phyloP scores from a whole-genome alignment of 2,113 vertebrate genomes.

The Ginglymostoma cirratum region DNA sequence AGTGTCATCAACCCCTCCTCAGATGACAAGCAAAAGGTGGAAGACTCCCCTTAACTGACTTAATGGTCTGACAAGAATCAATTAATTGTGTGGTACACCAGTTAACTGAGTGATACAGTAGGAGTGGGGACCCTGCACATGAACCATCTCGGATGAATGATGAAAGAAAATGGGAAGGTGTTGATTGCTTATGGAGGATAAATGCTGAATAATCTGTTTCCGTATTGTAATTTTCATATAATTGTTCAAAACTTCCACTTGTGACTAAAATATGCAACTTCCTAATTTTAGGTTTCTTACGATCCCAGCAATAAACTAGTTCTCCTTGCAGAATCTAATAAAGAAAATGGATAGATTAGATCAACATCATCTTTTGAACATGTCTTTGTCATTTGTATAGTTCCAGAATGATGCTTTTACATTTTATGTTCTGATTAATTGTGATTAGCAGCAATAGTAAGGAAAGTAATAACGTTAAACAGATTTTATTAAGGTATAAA shows the following conservation, averaged over 20 bases:
- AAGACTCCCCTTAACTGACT: neutral
- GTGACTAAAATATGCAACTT: too few relatives aligned
- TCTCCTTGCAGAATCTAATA: neutral
- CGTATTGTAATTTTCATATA: neutral
- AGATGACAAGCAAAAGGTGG: too few relatives aligned
- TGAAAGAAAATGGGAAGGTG: neutral
- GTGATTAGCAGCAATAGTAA: neutral
- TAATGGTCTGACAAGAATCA: too few relatives aligned
- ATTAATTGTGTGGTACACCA: neutral
- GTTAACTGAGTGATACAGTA: neutral
- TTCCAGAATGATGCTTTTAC: neutral
- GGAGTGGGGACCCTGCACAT: neutral
- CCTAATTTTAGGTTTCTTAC: neutral
- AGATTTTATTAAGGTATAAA: constrained; percentile 24
- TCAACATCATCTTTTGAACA: neutral
- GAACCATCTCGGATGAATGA: neutral
- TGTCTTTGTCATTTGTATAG: neutral
- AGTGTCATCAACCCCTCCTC: too few relatives aligned
- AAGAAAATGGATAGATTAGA: neutral
- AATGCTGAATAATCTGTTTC: neutral
- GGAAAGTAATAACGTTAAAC: neutral
- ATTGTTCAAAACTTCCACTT: neutral
- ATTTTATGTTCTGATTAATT: neutral
- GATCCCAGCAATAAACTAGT: neutral
- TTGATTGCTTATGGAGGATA: neutral